These are phyloP conservation scores for Dasyurus viverrinus DNA, from an alignment of 2,113 vertebrate species.

Conservation along the genomic window DNA sequence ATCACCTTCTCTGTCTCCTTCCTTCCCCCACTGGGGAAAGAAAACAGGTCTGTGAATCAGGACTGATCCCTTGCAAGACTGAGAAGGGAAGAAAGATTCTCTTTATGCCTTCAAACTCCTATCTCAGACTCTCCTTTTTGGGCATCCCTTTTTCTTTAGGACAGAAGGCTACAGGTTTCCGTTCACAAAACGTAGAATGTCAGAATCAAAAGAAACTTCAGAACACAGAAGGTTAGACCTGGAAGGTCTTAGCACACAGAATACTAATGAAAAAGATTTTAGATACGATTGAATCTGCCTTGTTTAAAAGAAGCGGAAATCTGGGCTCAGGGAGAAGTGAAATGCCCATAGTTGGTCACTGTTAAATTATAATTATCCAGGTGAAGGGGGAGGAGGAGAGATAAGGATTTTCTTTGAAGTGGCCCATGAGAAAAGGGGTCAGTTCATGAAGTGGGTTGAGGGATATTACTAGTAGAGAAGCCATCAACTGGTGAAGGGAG, in stretches of 20 bases:
- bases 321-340: neutral
- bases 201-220: neutral
- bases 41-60: neutral
- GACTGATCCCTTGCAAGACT: neutral
- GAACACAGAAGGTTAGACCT: neutral
- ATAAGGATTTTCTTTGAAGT: neutral
- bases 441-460: neutral
- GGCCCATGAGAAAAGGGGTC: neutral
- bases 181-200: neutral
- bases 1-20: neutral
- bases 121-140: neutral
- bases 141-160: neutral
- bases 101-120: neutral
- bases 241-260: neutral
- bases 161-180: neutral
- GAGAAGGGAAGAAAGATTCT: neutral
- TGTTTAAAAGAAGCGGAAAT: neutral
- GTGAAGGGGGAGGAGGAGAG: neutral
- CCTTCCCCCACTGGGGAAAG: neutral
- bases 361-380: neutral
- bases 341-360: neutral
- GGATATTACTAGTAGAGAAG: neutral
- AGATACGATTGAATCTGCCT: neutral
- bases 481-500: neutral
- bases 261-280: neutral